Base-by-base conservation (phyloP, 2,113 vertebrate genomes). In the Plotosus lineatus region DNA sequence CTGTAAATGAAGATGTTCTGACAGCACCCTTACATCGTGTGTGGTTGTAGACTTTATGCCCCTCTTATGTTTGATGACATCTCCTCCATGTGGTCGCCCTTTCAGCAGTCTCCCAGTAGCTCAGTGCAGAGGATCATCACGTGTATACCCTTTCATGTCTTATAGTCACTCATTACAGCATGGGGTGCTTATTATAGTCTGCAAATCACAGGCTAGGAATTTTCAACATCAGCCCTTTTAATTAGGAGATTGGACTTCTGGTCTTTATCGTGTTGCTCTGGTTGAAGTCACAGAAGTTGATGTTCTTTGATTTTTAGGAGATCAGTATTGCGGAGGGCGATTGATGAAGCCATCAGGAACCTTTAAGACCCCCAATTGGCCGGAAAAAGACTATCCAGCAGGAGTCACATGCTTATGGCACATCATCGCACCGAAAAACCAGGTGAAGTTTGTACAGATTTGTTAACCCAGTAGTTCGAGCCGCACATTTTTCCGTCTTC, bases 281-380 rank as follows among this genome's bases (percentile, higher is more conserved):
- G 26, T 31, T 21, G 48, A 46, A 55, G 42, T 44, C 14, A 53
- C 58, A 31, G 14, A 63, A 65, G 81, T 78, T 73, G 44, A 42
- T 71, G 56, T 40, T 31, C 8, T 53, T 10, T 33, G 38, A 36
- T 77, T 65, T 82, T 68, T 90, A 99, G 98, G 96, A n/a, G 97
- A 98, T n/a, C 97, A 95, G 86, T 98, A 98, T 88, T 99, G 98
- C 82, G 98, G 98, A 36, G 98, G 98, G 46, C 93, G 92, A 36
- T 87, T 99, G 87, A 93, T 96, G 78, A 97, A 95, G 85, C 92
- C 97, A 0, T 89, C 93, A 0, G 98, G 98, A 33, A 93, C 94
- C 78, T 98, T 99, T 85, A 95, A 97, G 89, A 98, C 98, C 0
- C 98, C 98, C 56, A 99, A 99, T 91, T 99, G 98, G 98, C 98